A percentile compares a stretch with the other conserved stretches of the same genome.
These are phyloP conservation scores for Saccopteryx leptura DNA, from an alignment of 2,113 vertebrate species.

Conservation along the genomic window DNA sequence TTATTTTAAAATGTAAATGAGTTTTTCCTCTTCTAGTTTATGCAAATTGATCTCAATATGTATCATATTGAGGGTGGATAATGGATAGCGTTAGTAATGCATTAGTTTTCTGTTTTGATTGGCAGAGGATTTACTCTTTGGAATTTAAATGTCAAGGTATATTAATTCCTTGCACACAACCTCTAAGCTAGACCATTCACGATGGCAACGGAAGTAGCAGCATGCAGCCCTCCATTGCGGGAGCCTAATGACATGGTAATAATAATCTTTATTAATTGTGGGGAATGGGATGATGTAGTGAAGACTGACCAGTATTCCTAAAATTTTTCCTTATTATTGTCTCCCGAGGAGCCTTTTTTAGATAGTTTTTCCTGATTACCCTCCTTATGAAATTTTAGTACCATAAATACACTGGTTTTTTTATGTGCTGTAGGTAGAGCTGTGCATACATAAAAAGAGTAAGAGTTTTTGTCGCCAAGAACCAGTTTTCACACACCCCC, in stretches of 20 bases:
- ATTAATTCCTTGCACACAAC: neutral
- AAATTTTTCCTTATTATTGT: neutral
- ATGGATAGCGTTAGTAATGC: neutral
- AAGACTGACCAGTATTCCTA: neutral
- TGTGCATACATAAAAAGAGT: neutral
- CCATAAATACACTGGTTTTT: neutral
- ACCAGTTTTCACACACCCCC: neutral
- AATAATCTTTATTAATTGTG: neutral
- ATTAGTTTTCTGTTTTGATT: neutral
- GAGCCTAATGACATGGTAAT: neutral
- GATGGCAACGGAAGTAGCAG: neutral
- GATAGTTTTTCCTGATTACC: neutral
- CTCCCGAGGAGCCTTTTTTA: neutral
- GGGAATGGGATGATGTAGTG: neutral
- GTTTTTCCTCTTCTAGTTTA: neutral
- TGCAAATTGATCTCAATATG: neutral
- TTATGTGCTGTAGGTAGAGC: neutral
- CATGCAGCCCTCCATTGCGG: neutral
- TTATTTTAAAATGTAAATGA: neutral
- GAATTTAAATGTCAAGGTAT: conserved; percentile 8
- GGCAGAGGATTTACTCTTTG: neutral
- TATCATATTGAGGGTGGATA: neutral
- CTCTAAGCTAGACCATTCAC: neutral
- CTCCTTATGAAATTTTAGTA: neutral
- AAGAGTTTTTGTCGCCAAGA: neutral